Percentiles rank a stretch among this genome's conserved stretches.
Evolutionary conservation across 1,140 invertebrate genomes (phyloP).

Genomic region (Platyscapa corneri): DNA sequence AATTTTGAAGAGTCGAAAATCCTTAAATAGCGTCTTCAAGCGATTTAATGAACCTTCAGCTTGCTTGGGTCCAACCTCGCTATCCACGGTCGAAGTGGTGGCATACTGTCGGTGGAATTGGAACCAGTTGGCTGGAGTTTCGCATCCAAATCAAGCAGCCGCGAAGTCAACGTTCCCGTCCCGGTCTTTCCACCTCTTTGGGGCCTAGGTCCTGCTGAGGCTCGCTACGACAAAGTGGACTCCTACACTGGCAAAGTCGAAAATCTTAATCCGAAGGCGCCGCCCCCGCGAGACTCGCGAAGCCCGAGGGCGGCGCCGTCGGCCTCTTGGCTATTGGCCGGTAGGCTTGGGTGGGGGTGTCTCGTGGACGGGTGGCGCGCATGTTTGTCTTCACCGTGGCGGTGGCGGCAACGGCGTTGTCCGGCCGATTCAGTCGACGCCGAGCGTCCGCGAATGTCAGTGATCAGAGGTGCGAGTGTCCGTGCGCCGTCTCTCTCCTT

Average conservation of each 20-base stretch:
- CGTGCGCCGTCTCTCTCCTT: slow-evolving; percentile 46
- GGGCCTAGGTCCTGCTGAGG: neutral
- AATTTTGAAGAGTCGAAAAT: too few species aligned
- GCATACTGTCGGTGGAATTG: too few species aligned
- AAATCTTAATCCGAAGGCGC: slow-evolving; percentile 73
- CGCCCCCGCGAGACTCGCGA: slow-evolving; percentile 63
- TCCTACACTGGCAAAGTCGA: slow-evolving; percentile 66
- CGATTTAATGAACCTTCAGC: neutral
- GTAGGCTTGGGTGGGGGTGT: slow-evolving; percentile 62
- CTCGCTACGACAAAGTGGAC: neutral
- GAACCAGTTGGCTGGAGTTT: too few species aligned
- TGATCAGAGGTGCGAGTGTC: slow-evolving; percentile 52
- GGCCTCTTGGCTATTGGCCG: slow-evolving; percentile 59
- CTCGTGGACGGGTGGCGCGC: slow-evolving; percentile 60
- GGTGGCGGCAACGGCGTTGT: slow-evolving; percentile 19
- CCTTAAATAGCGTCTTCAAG: too few species aligned
- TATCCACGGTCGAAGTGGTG: neutral
- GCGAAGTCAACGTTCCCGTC: neutral
- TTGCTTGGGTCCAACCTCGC: neutral
- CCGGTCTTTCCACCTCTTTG: too few species aligned
- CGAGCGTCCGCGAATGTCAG: slow-evolving; percentile 62
- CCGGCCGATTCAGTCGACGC: slow-evolving; percentile 66
- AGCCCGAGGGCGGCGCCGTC: slow-evolving; percentile 59
- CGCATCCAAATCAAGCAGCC: neutral
- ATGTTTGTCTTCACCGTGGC: slow-evolving; percentile 54